These are phyloP conservation scores for Diadromus collaris DNA, from an alignment of 2,888 invertebrate species.

Conservation along the genomic window DNA sequence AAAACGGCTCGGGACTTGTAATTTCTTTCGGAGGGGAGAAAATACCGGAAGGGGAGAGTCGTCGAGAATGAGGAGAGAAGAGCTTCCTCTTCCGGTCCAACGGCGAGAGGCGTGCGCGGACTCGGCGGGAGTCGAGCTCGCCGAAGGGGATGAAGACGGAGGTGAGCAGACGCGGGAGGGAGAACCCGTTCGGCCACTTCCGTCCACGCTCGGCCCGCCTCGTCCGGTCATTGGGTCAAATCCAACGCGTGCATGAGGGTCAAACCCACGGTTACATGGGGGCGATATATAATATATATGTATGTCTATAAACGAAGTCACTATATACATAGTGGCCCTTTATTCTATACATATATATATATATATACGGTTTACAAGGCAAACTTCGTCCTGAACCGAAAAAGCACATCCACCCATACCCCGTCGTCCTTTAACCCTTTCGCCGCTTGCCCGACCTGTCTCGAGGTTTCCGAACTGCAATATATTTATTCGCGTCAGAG, in stretches of 20 bases:
- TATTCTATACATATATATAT: background rate
- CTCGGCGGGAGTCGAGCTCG: background rate
- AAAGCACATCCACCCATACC: constrained; percentile 25
- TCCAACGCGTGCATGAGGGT: constrained; percentile 72
- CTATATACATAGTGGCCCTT: background rate
- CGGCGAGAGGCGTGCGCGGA: constrained; percentile 17
- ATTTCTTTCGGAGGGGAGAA: constrained; percentile 23
- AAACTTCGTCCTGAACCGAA: constrained; percentile 68
- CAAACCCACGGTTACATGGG: constrained; percentile 67
- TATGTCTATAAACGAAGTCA: background rate
- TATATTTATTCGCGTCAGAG: background rate
- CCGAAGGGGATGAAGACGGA: constrained; percentile 7
- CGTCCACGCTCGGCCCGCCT: constrained; percentile 72
- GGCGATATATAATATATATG: background rate
- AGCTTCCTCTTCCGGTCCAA: constrained; percentile 34
- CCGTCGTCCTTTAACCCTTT: constrained; percentile 18
- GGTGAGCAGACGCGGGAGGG: constrained; percentile 52
- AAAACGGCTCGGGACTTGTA: constrained; percentile 41
- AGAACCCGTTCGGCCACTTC: constrained; percentile 69
- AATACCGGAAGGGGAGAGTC: constrained; percentile 18
- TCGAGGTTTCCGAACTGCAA: background rate
- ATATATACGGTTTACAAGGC: constrained; percentile 70
- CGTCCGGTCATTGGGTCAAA: constrained; percentile 80
- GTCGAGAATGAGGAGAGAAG: constrained; percentile 32
- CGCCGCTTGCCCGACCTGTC: background rate